These are phyloP conservation scores for Andrena dorsata DNA, from an alignment of 2,888 invertebrate species.

Conservation along the genomic window DNA sequence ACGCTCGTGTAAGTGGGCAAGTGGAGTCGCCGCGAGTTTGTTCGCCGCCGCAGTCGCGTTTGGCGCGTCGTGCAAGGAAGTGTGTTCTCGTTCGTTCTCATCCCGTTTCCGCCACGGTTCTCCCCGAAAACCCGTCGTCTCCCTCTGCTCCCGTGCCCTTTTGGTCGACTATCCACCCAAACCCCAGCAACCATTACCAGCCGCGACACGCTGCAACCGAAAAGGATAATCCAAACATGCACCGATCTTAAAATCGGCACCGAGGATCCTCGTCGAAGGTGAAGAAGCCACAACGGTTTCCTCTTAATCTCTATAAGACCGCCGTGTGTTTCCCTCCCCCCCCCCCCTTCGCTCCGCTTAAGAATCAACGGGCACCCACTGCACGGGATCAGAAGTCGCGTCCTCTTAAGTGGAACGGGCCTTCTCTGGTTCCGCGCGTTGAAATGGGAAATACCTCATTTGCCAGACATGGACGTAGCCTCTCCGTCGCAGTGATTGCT, in stretches of 20 bases:
- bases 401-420: neutral
- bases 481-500: neutral
- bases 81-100: slow-evolving; percentile 60
- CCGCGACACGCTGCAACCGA: neutral
- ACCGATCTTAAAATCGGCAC: slow-evolving; percentile 16
- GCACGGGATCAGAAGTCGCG: neutral
- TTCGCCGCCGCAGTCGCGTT: slow-evolving; percentile 78
- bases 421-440: neutral
- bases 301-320: neutral
- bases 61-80: slow-evolving; percentile 80
- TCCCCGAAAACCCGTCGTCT: neutral
- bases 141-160: neutral
- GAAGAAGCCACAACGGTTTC: slow-evolving; percentile 7
- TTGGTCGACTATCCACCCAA: neutral
- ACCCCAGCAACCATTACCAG: neutral
- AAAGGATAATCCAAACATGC: slow-evolving; percentile 31
- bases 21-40: slow-evolving; percentile 48
- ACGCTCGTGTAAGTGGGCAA: slow-evolving; percentile 45
- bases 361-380: neutral
- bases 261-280: slow-evolving; percentile 37
- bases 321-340: neutral
- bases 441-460: neutral
- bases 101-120: slow-evolving; percentile 2
- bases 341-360: neutral
- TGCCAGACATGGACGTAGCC: neutral